Evolutionary conservation across 1,140 invertebrate species (phyloP), one percentile per base, ranked within the genome.

Genomic region (Gonatopus flavifemur): DNA sequence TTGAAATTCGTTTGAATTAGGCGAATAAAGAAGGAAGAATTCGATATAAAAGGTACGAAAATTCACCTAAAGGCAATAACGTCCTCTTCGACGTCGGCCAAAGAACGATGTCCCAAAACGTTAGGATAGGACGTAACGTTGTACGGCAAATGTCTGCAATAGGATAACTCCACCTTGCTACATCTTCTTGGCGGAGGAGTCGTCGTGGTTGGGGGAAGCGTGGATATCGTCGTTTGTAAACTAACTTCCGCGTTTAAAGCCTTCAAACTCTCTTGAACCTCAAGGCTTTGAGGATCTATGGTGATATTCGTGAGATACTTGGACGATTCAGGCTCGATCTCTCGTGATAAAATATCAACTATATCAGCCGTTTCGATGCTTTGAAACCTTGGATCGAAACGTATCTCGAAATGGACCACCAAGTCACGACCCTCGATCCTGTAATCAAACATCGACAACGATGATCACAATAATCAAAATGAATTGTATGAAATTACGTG

Each of bases 111-210:
- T 2, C 81, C 81, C 20, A 94, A 76, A 2, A 91, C 71, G 71
- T 94, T 94, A 0, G 92, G 92, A 69, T 92, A 94, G 0, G 89
- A 86, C 0, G 91, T 94, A 2, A 83, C 69, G 64, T 93, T 94
- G 69, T 91, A 90, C 1, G 83, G 80, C 16, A 92, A 72, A 45
- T 84, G 81, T 28, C 82, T 81, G 67, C 92, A 94, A 51, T 91
- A 90, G 2, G 78, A 66, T 1, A 93, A 70, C 33, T 86, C 79
- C 3, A 89, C 45, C 4, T 82, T 78, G 20, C 80, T 79, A 66
- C 91, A 94, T 57, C 82, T 83, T 53, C 89, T 81, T 1, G 84
- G 81, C 2, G 82, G 80, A 28, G 79, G 66, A 1, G 79, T 70
- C 0, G 76, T 68, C 25, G 80, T 78, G 0, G 81, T 84, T 0